Conservation (phyloP, 2,113 vertebrate species). For the Atrichornis clamosus region DNA sequence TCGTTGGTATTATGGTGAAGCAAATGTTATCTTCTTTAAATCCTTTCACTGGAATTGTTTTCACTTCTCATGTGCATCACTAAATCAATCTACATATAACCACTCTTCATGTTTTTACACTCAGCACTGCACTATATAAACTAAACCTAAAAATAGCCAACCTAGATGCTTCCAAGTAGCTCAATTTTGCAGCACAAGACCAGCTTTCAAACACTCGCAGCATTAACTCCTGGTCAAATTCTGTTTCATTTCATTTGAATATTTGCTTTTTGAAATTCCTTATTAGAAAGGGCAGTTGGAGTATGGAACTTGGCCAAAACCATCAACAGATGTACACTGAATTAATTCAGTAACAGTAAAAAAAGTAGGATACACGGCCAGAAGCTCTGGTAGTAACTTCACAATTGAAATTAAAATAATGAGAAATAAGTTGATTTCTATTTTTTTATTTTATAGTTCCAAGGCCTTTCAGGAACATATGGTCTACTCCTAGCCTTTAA, state of each 20-base stretch:
- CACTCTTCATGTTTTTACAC: background rate
- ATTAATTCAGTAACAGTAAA: constrained; percentile 38
- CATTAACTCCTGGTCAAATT: background rate
- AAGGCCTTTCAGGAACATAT: background rate
- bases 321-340: constrained; percentile 43
- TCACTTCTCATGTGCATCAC: background rate
- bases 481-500: background rate
- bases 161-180: background rate
- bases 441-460: background rate
- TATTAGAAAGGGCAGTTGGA: constrained; percentile 6
- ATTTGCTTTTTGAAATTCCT: background rate
- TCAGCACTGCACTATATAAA: background rate
- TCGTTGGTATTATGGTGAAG: background rate
- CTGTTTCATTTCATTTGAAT: background rate
- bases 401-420: background rate
- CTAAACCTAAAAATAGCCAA: background rate
- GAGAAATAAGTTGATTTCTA: background rate
- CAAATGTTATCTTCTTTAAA: background rate
- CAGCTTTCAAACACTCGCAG: background rate
- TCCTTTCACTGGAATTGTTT: background rate
- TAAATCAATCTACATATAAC: background rate
- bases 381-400: background rate
- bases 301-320: constrained; percentile 17
- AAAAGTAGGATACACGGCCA: background rate
- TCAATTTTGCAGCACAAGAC: background rate